phyloP scores from a whole-genome alignment of 2,888 invertebrate genomes.

The Eristalis tenax region DNA sequence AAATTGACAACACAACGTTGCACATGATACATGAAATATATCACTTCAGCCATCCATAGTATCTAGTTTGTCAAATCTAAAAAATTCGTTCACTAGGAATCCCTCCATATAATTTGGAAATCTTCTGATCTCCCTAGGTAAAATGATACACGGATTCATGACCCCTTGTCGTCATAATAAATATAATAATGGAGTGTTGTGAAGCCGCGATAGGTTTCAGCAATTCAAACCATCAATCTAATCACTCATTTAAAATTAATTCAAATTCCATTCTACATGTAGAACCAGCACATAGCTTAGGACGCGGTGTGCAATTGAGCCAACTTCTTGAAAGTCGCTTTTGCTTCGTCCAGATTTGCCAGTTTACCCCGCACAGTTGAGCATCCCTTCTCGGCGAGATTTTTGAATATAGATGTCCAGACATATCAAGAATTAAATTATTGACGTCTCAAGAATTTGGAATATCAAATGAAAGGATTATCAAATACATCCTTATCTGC shows the following conservation, averaged over 20 bases:
- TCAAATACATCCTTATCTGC: too few relatives aligned
- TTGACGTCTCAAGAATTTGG: too few relatives aligned
- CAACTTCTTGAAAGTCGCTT: constrained; percentile 68
- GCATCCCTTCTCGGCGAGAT: constrained; percentile 28
- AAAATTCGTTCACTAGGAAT: too few relatives aligned
- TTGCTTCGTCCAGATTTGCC: constrained; percentile 45
- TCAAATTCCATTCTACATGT: constrained; percentile 8
- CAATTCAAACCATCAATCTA: too few relatives aligned
- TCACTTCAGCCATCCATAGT: constrained; percentile 52
- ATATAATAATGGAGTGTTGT: too few relatives aligned
- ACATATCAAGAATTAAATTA: too few relatives aligned
- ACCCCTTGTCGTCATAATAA: too few relatives aligned
- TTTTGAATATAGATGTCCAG: too few relatives aligned
- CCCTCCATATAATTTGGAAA: not conserved
- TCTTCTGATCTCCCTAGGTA: constrained; percentile 8
- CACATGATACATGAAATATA: too few relatives aligned
- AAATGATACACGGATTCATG: not conserved
- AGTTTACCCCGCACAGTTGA: constrained; percentile 16
- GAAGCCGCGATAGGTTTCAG: too few relatives aligned
- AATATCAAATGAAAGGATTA: constrained; percentile 29
- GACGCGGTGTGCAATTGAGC: constrained; percentile 75
- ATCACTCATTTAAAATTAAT: too few relatives aligned
- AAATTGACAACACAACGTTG: too few relatives aligned
- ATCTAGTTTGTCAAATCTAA: constrained; percentile 71
- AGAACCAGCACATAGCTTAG: constrained; percentile 68